A percentile compares a stretch with the other conserved stretches of the same genome.
phyloP scores from a whole-genome alignment of 2,113 vertebrate genomes.

The Orthonyx spaldingii region DNA sequence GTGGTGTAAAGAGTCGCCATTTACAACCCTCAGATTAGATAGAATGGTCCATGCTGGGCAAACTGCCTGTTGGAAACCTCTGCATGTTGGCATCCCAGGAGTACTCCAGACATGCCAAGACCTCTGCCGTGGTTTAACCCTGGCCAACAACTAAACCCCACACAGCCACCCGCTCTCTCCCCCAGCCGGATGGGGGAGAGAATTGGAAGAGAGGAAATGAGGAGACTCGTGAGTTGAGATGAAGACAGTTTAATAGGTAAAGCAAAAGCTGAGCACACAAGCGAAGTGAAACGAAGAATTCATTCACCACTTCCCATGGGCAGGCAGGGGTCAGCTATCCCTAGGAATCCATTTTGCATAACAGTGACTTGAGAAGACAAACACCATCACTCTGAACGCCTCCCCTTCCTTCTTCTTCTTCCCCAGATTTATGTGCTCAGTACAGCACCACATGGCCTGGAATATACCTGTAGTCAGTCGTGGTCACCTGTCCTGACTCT shows the following conservation, averaged over 20 bases:
- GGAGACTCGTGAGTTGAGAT: not conserved
- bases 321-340: not conserved
- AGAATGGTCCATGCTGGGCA: not conserved
- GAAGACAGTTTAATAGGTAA: not conserved
- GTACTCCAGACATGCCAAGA: not conserved
- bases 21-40: not conserved
- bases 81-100: fast-evolving
- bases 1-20: not conserved
- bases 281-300: not conserved
- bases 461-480: not conserved
- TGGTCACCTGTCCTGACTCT: not conserved
- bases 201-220: not conserved
- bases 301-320: fast-evolving
- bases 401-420: not conserved
- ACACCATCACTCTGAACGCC: fast-evolving
- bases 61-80: not conserved
- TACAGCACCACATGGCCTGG: fast-evolving
- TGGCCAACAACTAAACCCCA: not conserved
- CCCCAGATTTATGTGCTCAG: not conserved
- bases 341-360: not conserved
- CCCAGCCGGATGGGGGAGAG: not conserved
- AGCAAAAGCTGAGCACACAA: not conserved
- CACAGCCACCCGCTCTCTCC: fast-evolving
- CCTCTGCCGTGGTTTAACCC: not conserved
- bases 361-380: not conserved